These are phyloP conservation scores for Gouania willdenowi DNA, from an alignment of 2,797 vertebrate genomes.

Conservation along the genomic window DNA sequence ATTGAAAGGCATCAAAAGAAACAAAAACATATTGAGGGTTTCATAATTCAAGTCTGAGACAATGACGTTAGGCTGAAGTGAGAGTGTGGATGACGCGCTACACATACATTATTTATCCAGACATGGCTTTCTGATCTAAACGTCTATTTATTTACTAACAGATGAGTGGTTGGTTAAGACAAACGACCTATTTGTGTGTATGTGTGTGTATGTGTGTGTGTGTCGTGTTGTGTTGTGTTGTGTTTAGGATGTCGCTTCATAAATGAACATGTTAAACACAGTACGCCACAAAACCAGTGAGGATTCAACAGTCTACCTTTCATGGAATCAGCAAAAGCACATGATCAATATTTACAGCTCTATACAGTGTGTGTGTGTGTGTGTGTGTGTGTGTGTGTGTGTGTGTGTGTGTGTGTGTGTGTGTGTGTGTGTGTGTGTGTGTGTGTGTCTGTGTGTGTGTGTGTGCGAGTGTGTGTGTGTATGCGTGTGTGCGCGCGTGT, in stretches of 20 bases:
- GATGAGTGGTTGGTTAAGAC: slow-evolving; percentile 18
- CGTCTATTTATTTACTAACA: slow-evolving; percentile 45
- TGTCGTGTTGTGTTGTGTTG: slow-evolving; percentile 5
- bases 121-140: slow-evolving; percentile 61
- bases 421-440: background rate
- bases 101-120: slow-evolving; percentile 38
- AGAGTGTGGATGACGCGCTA: slow-evolving; percentile 24
- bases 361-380: slow-evolving; percentile 52
- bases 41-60: background rate
- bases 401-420: slow-evolving; percentile 2
- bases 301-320: slow-evolving; percentile 51
- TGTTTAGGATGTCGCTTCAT: slow-evolving; percentile 45
- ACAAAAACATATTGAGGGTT: no score
- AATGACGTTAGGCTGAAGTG: slow-evolving; percentile 39
- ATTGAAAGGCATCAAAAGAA: no score
- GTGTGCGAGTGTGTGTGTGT: no score
- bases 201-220: slow-evolving; percentile 18
- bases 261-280: slow-evolving; percentile 48
- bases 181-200: background rate
- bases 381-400: slow-evolving; percentile 5
- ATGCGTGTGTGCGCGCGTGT: no score
- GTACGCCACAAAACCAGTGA: slow-evolving; percentile 59
- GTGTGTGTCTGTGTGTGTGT: no score
- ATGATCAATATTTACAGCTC: slow-evolving; percentile 67
- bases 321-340: slow-evolving; percentile 50